Percentiles rank a stretch among this genome's conserved stretches.
These are phyloP conservation scores for Erebia ligea DNA, from an alignment of 2,888 invertebrate species.

Conservation along the genomic window DNA sequence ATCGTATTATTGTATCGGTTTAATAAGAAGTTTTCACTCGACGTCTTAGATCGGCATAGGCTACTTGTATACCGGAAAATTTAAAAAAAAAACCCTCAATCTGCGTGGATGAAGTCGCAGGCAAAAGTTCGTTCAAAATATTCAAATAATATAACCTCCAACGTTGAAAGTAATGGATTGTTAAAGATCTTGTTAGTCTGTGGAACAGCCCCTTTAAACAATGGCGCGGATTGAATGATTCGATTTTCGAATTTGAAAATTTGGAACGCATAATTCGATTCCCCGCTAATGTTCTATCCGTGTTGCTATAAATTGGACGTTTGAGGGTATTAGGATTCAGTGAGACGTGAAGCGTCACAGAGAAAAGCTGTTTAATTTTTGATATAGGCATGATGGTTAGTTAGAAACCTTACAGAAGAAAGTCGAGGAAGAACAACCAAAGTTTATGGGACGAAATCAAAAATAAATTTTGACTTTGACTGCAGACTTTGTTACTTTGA, in stretches of 20 bases:
- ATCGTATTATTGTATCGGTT: no score
- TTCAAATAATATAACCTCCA: not conserved
- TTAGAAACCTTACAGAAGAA: no score
- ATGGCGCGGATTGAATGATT: constrained; percentile 59
- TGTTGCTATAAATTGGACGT: constrained; percentile 71
- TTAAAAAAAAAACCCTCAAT: no score
- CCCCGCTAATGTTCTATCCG: constrained; percentile 72
- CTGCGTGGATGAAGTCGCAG: no score
- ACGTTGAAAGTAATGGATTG: constrained; percentile 12
- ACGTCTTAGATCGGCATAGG: no score
- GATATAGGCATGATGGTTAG: not conserved
- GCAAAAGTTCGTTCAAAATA: not conserved
- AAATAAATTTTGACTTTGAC: no score
- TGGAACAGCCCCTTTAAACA: constrained; percentile 55
- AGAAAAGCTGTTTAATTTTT: constrained; percentile 47
- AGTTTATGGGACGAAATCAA: no score
- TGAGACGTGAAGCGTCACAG: constrained; percentile 54
- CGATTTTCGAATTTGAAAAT: constrained; percentile 73
- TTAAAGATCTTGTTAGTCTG: constrained; percentile 41
- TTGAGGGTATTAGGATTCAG: constrained; percentile 66
- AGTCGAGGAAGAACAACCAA: no score
- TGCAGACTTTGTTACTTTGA: no score
- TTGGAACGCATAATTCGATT: constrained; percentile 71
- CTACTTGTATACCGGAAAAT: no score
- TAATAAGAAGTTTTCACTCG: no score